Evolutionary conservation across 2,888 invertebrate species (phyloP), one percentile per base, ranked within the genome.

Genomic region (Sipha maydis): DNA sequence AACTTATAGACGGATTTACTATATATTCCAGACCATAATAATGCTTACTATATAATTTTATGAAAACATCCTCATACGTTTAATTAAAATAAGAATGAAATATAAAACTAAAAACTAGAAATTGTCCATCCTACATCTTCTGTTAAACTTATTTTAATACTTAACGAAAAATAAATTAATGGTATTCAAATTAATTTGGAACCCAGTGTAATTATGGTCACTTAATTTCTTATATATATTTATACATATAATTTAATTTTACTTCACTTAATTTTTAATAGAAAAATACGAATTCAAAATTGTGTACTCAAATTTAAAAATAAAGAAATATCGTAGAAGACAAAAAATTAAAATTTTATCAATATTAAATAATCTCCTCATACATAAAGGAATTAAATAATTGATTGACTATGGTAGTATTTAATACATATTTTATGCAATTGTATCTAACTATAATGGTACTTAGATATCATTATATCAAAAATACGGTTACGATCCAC

Each of bases 391-490:
- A 54, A 73, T 28, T 38, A 73, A 25, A 61, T 31, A 28, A 77
- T 77, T 11, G 31, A 83, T 11, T 25, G 31, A 85, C 28, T 73
- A n/a, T 34, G 75, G 5, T n/a, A 34, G 28, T 67, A 67, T 21
- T 85, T 54, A 31, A n/a, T n/a, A n/a, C n/a, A n/a, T n/a, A n/a
- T n/a, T n/a, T n/a, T n/a, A n/a, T n/a, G n/a, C n/a, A n/a, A n/a
- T n/a, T n/a, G n/a, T n/a, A n/a, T n/a, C n/a, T n/a, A 41, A 85
- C 28, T 73, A n/a, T 34, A 83, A 9, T n/a, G n/a, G 28, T 67
- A 67, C 28, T 85, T 54, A 31, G 34, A 54, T 71, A 78, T 21
- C 54, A 71, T 79, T 86, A 61, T 19, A 69, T 54, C 21, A 28
- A 69, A 48, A 78, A 69, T 48, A 73, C 56, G 75, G 38, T 75